Percentiles rank a stretch among this genome's conserved stretches.
These are phyloP conservation scores for Sebastes oblongus DNA, from an alignment of 2,797 vertebrate species.

Conservation along the genomic window DNA sequence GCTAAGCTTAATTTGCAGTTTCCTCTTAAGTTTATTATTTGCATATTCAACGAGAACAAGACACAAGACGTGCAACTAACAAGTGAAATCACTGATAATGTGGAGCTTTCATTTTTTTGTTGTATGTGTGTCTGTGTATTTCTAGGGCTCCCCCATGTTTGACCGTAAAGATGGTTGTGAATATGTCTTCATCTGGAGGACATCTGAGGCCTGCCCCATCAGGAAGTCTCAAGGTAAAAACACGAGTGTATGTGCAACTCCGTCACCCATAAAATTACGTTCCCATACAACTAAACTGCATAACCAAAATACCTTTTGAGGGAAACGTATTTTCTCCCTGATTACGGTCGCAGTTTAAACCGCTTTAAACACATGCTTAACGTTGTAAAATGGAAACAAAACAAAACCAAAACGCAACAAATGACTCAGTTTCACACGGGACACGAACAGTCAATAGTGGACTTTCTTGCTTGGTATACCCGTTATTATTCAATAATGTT, in stretches of 20 bases:
- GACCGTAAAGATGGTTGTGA: slow-evolving; percentile 88
- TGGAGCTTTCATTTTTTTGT: background rate
- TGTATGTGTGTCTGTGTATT: background rate
- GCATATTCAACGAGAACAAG: background rate
- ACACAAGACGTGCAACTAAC: background rate
- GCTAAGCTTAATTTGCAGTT: background rate
- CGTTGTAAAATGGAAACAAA: no score
- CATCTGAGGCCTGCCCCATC: slow-evolving; percentile 91
- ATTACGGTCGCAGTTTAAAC: no score
- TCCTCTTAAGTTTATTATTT: background rate
- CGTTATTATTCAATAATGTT: no score
- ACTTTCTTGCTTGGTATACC: no score
- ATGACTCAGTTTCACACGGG: no score
- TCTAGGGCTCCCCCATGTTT: slow-evolving; percentile 90
- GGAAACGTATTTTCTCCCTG: no score
- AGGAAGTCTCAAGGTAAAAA: slow-evolving; percentile 80
- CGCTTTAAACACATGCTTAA: no score
- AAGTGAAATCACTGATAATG: background rate
- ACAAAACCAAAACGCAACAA: no score
- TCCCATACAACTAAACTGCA: no score
- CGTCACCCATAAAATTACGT: no score
- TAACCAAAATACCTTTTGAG: no score
- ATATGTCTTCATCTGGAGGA: slow-evolving; percentile 94
- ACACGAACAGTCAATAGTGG: no score
- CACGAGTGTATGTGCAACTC: background rate